Conservation (phyloP, 2,797 vertebrate genomes). For the Borostomias antarcticus region DNA sequence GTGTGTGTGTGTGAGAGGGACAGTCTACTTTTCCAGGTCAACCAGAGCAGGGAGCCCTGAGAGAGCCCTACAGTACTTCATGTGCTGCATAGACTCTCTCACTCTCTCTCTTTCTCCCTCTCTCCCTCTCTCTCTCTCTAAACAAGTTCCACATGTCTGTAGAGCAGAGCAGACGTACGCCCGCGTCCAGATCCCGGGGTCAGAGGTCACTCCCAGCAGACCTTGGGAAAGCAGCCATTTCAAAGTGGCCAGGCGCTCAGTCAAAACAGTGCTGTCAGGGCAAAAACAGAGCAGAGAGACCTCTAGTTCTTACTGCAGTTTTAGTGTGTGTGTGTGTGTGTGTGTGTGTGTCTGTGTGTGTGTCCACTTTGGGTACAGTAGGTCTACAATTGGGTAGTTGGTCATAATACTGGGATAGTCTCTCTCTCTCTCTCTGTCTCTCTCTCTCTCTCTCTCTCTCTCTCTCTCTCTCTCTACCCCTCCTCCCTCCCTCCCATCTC, state of each 20-base stretch:
- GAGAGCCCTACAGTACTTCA: constrained; percentile 7
- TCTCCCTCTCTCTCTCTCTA: constrained; percentile 50
- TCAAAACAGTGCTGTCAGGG: constrained; percentile 39
- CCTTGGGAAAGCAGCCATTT: constrained; percentile 55
- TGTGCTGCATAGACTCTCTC: background rate
- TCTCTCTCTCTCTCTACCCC: constrained; percentile 3
- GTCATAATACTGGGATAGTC: too few relatives aligned
- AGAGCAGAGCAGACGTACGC: background rate
- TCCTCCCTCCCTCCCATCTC: background rate
- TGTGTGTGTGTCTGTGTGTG: constrained; percentile 17
- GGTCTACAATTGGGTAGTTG: too few relatives aligned
- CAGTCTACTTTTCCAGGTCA: constrained; percentile 51
- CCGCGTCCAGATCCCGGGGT: constrained; percentile 38
- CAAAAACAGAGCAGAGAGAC: background rate
- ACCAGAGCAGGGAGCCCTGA: constrained; percentile 13
- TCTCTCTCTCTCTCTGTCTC: constrained; percentile 14
- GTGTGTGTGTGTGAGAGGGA: background rate
- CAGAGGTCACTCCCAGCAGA: constrained; percentile 64
- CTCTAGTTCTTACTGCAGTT: background rate
- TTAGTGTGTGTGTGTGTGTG: too few relatives aligned
- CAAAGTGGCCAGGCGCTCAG: constrained; percentile 52
- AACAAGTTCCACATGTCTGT: constrained; percentile 66
- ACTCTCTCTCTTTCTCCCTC: background rate
- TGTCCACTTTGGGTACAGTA: background rate
- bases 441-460: constrained; percentile 1